Evolutionary conservation across 1,140 invertebrate genomes (phyloP), one percentile per base, ranked within the genome.

Genomic region (Cylas formicarius): DNA sequence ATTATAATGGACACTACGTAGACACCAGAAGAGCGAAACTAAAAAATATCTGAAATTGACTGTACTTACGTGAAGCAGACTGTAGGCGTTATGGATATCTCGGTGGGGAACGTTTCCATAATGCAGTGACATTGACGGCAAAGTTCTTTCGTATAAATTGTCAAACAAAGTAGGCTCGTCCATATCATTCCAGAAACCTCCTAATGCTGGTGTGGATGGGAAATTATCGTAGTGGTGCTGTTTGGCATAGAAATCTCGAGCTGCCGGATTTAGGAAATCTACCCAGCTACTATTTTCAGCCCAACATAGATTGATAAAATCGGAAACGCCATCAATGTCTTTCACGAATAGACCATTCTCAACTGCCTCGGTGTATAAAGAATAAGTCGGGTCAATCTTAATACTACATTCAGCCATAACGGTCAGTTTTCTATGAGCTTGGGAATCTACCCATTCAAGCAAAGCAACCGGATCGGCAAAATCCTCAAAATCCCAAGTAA

Each of bases 111-210:
- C 37, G 6, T 29, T 26, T 29, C 19, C 41, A n/a, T 40, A 14
- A 27, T 84, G 69, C 17, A 68, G 39, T 40, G 54, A 56, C 61
- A 70, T 49, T 60, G 68, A 48, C 56, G 61, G 63, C 66, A 81
- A 74, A 3, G 77, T 81, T 9, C 80, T 71, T 65, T 85, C 82
- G 9, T 16, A 2, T 5, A 80, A 80, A 10, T 78, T 80, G 62
- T 75, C 82, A 61, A 86, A 85, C 1, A 85, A 82, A 8, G 78
- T 79, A 0, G 84, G 82, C 56, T 86, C 84, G 59, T 86, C 86
- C 82, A 85, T 86, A 60, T 86, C 84, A 62, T 85, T 86, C 82
- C 82, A 85, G 28, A 74, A 80, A 54, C 74, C 77, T 2, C 78
- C 56, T 50, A 79, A 67, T 11, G 71, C 53, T 1, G 76, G 76